Evolutionary conservation across 2,888 invertebrate genomes (phyloP), one percentile per base, ranked within the genome.

Genomic region (Oligia latruncula): DNA sequence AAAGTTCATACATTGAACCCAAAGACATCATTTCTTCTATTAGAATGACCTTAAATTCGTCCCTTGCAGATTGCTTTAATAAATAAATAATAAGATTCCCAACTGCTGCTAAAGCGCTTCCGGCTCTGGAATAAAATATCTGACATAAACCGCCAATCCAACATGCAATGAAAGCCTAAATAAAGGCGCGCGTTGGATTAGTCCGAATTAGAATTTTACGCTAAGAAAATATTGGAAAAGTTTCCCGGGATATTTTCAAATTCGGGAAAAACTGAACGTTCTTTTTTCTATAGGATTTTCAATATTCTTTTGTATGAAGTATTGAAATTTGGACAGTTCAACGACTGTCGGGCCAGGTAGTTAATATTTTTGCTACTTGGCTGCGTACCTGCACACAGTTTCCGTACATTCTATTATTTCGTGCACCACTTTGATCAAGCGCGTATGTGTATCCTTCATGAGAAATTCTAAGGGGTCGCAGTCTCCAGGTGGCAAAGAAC

Each of bases 401-500:
- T 94, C 93, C 86, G 94, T 95, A 82, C 95, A 95, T 71, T 94
- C 90, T 88, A 97, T 95, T 35, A 98, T 95, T 80, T 95, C 92
- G 71, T 97, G 93, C 0, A 97, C 96, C 11, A 95, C 93, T 67
- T 93, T 93, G 64, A 96, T 93, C n/a, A 98, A 95, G 91, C 98
- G 97, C 82, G 97, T 93, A 90, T 98, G 97, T 0, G 98, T 98
- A 82, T 98, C 98, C 81, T 97, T 97, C 91, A 98, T 96, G 11
- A 98, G 95, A 71, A 97, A 97, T 92, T 98, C 98, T 73, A 99
- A 94, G 78, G 98, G 97, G 68, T 97, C 97, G 82, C 99, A 97
- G 66, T 98, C 98, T 2, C 98, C 97, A 0, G 98, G 98, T 74
- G 98, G 98, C 91, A 98, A 97, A 80, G 98, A 98, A 87, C 98